Base-by-base conservation (phyloP, 2,113 vertebrate species). In the Blennius ocellaris region DNA sequence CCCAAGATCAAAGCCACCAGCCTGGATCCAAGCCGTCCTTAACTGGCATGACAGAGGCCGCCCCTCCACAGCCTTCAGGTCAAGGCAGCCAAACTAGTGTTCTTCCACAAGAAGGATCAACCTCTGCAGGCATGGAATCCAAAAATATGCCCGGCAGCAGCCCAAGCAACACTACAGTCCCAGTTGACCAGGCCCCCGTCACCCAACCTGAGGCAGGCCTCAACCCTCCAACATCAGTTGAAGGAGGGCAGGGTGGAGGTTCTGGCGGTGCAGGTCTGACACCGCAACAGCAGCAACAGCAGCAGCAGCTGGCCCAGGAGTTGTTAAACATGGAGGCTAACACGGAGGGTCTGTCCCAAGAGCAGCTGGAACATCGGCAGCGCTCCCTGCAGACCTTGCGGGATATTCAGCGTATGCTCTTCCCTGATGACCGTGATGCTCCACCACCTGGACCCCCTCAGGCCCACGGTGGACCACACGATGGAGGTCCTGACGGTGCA, bases 321-420 rank as follows among this genome's bases (percentile, higher is more conserved):
- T 95, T 98, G 62, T 91, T 96, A 40, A 90, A 93, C 41, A 94
- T 99, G 94, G 97, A 96, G 1, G 97, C 98, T 80, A 99, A 98
- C 92, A 96, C 96, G 0, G 98, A 99, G 8, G 97, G 97, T 47
- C 93, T 99, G 21, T 99, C 98, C 43, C 97, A 99, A 90, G 97
- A 99, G 90, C 98, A 99, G 89, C 83, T 99, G 86, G 97, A 99
- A 84, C 97, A 99, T 71, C 94, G 98, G 14, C 97, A 99, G 78
- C 97, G 98, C 68, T 99, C 97, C 0, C 88, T 99, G 71, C 98
- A 99, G 89, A 99, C 97, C 14, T 94, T 99, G 67, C 86, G 98
- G 82, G 97, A 99, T 69, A 99, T 99, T 85, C 97, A 99, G 88
- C 96, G 97, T 4, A 98, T 99, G 97, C 97, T 99, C 47, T 99